Percentiles rank a stretch among this genome's conserved stretches.
Evolutionary conservation across 1,140 invertebrate species (phyloP).

Genomic region (Rhyacophila brunnea): DNA sequence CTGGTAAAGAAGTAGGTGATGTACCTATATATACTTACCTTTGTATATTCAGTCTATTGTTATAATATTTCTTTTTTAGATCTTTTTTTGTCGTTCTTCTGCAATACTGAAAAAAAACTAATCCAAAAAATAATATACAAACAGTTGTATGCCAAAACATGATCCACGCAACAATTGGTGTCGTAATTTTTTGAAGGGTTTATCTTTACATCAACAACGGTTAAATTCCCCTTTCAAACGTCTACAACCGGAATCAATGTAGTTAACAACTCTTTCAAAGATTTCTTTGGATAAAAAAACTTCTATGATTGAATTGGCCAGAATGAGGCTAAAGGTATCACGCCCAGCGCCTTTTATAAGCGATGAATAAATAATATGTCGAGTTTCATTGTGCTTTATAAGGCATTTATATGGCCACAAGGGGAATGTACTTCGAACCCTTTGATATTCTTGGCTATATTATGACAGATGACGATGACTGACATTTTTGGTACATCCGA

Average conservation of each 20-base stretch:
- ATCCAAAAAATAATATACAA: neutral
- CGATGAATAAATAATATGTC: constrained; percentile 11
- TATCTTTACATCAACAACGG: neutral
- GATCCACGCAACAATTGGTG: neutral
- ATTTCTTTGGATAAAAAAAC: too few relatives aligned
- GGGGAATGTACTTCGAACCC: constrained; percentile 2
- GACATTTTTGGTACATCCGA: neutral
- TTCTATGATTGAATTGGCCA: constrained; percentile 4
- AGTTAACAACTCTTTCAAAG: constrained; percentile 3
- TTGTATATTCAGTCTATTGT: too few relatives aligned
- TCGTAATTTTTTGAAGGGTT: constrained; percentile 1
- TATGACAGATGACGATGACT: constrained; percentile 1
- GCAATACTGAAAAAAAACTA: neutral
- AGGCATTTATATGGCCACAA: constrained; percentile 2
- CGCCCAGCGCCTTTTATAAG: neutral
- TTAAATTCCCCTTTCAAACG: too few relatives aligned
- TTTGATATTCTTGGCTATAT: neutral
- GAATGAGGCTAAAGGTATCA: neutral
- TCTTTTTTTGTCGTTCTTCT: too few relatives aligned
- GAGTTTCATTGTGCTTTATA: neutral
- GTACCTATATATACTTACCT: too few relatives aligned
- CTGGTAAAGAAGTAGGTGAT: too few relatives aligned
- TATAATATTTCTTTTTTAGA: too few relatives aligned
- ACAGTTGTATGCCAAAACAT: neutral
- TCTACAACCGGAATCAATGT: too few relatives aligned